Base-by-base conservation (phyloP, 2,797 vertebrate genomes). In the Channallabes apus region DNA sequence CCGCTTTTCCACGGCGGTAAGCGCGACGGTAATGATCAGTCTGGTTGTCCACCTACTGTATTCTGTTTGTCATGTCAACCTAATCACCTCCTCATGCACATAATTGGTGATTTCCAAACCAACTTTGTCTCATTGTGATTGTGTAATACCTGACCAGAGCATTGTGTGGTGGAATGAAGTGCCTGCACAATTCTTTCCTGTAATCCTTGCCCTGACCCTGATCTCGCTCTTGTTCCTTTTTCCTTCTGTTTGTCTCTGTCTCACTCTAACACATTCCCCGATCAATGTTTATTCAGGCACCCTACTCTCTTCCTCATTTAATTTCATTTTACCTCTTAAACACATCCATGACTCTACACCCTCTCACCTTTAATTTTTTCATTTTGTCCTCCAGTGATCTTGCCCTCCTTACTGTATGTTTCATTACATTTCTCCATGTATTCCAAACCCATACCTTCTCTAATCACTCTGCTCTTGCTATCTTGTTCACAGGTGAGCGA, bases 401-500 rank as follows among this genome's bases (percentile, higher is more conserved):
- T 64, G n/a, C n/a, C 46, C 3, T 46, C 38, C 35, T n/a, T 46
- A 35, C 32, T 35, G 32, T 35, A 6, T 51, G 54, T 80, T 51
- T 27, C 38, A 27, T 79, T 27, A 29, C 73, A 12, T 58, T 29
- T 75, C 14, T 64, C 24, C 38, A 64, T 38, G 29, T 29, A 6
- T 35, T 22, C 58, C 22, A 27, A 67, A 54, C 24, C 58, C 68
- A 27, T 12, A 14, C 67, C 54, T 27, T n/a, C 18, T 29, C 9
- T 24, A 9, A 24, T 64, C 29, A 54, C 64, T 56, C 59, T 75
- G 59, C 38, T 54, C 56, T 82, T 80, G 3, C 27, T 62, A 24
- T 86, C 65, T 81, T 82, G 82, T 1, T 0, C 51, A 6, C 94
- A 99, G 98, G 98, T 99, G 91, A 98, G 97, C 17, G 98, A 99